These are phyloP conservation scores for Phlogophora meticulosa DNA, from an alignment of 2,888 invertebrate genomes.

Conservation along the genomic window DNA sequence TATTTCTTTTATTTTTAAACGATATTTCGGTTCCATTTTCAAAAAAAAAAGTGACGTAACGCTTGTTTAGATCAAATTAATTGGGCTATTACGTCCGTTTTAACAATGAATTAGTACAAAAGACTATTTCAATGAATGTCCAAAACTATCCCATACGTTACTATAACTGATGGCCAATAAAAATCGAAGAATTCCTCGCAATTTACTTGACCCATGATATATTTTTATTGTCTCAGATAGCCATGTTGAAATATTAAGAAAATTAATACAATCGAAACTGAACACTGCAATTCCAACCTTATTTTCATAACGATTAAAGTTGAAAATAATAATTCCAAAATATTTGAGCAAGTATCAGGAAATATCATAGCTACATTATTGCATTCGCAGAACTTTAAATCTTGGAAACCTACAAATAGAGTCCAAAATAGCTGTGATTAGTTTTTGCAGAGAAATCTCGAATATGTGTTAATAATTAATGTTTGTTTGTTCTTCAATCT, in stretches of 20 bases:
- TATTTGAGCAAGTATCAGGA: neutral
- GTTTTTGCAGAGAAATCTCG: slow-evolving; percentile 1
- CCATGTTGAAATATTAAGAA: slow-evolving; percentile 44
- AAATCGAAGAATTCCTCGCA: slow-evolving; percentile 29
- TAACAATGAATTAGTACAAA: slow-evolving; percentile 20
- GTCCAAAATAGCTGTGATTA: neutral
- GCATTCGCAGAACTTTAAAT: neutral
- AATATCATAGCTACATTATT: neutral
- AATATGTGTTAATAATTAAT: slow-evolving; percentile 21
- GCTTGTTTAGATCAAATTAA: slow-evolving; percentile 32
- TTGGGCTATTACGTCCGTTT: slow-evolving; percentile 17
- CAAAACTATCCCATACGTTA: slow-evolving; percentile 23
- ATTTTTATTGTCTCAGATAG: slow-evolving; percentile 44
- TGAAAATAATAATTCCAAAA: neutral
- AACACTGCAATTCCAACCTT: slow-evolving; percentile 6
- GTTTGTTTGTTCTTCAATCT: slow-evolving; percentile 15
- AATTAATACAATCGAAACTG: slow-evolving; percentile 20
- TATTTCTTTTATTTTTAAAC: slow-evolving; percentile 5
- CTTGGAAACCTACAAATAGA: neutral
- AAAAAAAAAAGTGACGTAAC: slow-evolving; percentile 20
- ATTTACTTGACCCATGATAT: slow-evolving; percentile 34
- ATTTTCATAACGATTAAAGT: neutral
- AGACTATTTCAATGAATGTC: slow-evolving; percentile 23
- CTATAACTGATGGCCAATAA: slow-evolving; percentile 41
- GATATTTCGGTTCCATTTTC: neutral